Conservation (phyloP, 1,140 invertebrate genomes). For the Bicyclus anynana region DNA sequence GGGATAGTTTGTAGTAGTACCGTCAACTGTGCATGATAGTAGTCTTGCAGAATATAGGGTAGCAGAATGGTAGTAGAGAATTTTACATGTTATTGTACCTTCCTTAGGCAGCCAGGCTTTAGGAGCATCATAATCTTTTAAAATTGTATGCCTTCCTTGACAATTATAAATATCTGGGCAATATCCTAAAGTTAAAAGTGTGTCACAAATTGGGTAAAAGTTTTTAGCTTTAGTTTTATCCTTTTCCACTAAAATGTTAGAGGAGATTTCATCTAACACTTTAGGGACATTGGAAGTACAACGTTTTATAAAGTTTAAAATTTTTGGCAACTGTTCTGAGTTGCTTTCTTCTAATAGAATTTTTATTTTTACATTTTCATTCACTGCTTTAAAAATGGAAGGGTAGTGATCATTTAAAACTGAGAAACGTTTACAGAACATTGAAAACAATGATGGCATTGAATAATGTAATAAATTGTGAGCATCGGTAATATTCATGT, state of each 20-base stretch:
- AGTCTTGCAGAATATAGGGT: constrained; percentile 53
- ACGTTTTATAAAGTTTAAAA: constrained; percentile 62
- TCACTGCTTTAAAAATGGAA: constrained; percentile 52
- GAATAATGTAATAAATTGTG: constrained; percentile 63
- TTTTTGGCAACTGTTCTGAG: constrained; percentile 61
- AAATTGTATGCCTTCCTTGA: constrained; percentile 46
- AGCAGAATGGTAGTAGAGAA: constrained; percentile 53
- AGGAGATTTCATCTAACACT: constrained; percentile 38
- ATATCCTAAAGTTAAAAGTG: constrained; percentile 48
- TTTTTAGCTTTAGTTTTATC: constrained; percentile 49
- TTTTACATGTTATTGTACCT: constrained; percentile 59
- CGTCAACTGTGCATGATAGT: constrained; percentile 36
- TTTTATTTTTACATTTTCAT: constrained; percentile 49
- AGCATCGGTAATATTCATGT: constrained; percentile 61
- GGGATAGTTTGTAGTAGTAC: constrained; percentile 40
- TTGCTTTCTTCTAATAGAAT: constrained; percentile 58
- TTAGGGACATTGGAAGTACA: constrained; percentile 48
- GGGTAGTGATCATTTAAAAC: constrained; percentile 64
- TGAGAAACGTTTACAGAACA: constrained; percentile 61
- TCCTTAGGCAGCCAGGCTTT: constrained; percentile 56
- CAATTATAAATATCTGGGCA: constrained; percentile 63
- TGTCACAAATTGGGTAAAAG: constrained; percentile 54
- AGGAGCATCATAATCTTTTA: constrained; percentile 47
- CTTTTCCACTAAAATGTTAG: constrained; percentile 43
- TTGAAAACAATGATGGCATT: constrained; percentile 52